Evolutionary conservation across 2,113 vertebrate genomes (phyloP).

Genomic region (Talpa occidentalis): DNA sequence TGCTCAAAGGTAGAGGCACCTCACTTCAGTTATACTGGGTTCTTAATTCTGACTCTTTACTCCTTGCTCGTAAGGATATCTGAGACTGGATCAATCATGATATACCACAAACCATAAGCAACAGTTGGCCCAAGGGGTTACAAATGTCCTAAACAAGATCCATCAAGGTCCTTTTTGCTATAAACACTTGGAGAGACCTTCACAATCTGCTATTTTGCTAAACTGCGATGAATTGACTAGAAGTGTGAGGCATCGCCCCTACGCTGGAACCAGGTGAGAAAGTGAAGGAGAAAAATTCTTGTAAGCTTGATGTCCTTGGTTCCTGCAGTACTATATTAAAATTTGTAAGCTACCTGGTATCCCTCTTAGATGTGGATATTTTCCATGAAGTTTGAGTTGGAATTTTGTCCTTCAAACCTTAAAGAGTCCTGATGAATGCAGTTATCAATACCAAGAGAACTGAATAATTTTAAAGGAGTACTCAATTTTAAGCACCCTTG

Average conservation of each 20-base stretch:
- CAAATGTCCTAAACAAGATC: neutral
- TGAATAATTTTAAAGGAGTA: neutral
- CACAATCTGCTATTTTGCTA: neutral
- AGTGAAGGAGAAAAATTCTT: neutral
- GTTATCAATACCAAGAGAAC: neutral
- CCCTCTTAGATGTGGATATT: neutral
- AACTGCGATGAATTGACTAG: neutral
- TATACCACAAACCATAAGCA: neutral
- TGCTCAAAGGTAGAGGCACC: neutral
- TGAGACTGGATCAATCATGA: neutral
- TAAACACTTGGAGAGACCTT: neutral
- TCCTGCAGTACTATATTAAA: neutral
- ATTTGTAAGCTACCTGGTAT: neutral
- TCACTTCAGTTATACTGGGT: neutral
- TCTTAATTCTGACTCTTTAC: neutral
- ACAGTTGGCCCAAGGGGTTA: neutral
- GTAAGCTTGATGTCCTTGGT: neutral
- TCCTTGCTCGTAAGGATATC: neutral
- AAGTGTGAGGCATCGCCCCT: neutral
- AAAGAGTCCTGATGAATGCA: neutral
- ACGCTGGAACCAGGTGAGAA: neutral
- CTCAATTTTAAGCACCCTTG: neutral
- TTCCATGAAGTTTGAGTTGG: neutral
- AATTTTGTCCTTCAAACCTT: slow-evolving; percentile 2
- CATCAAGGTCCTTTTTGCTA: neutral